These are phyloP conservation scores for Orestias chungarensis DNA, from an alignment of 2,797 vertebrate species.

Conservation along the genomic window DNA sequence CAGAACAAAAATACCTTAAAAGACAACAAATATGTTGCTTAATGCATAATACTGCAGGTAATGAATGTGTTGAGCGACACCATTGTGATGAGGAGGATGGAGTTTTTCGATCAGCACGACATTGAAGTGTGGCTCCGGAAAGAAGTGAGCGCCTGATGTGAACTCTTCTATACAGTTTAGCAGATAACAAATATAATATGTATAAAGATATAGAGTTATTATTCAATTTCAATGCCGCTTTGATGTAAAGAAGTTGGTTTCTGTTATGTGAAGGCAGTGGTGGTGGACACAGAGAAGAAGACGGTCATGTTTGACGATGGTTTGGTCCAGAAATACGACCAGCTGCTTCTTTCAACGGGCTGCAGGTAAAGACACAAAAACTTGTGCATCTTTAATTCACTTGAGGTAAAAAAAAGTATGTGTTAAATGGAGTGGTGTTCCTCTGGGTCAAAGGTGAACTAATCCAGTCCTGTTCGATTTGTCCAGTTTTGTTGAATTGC, in stretches of 20 bases:
- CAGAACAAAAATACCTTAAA: neutral
- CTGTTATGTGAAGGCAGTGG: constrained; percentile 74
- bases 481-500: neutral
- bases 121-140: constrained; percentile 85
- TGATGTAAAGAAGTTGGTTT: neutral
- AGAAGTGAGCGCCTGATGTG: constrained; percentile 74
- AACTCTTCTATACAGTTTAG: neutral
- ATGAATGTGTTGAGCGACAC: constrained; percentile 79
- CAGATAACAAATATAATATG: neutral
- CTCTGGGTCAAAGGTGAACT: too few relatives aligned
- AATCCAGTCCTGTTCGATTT: neutral
- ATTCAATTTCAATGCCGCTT: neutral
- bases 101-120: constrained; percentile 75
- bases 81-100: constrained; percentile 78
- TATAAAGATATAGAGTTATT: neutral
- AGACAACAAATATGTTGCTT: neutral
- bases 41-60: constrained; percentile 53
- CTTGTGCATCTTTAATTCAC: neutral
- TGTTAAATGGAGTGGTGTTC: too few relatives aligned
- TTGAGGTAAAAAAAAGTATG: neutral
- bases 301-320: constrained; percentile 79
- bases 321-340: constrained; percentile 79
- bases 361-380: constrained; percentile 75
- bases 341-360: constrained; percentile 86
- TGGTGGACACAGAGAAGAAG: constrained; percentile 79